These are phyloP conservation scores for Alviniconcha marisindica DNA, from an alignment of 1,140 invertebrate genomes.

Conservation along the genomic window DNA sequence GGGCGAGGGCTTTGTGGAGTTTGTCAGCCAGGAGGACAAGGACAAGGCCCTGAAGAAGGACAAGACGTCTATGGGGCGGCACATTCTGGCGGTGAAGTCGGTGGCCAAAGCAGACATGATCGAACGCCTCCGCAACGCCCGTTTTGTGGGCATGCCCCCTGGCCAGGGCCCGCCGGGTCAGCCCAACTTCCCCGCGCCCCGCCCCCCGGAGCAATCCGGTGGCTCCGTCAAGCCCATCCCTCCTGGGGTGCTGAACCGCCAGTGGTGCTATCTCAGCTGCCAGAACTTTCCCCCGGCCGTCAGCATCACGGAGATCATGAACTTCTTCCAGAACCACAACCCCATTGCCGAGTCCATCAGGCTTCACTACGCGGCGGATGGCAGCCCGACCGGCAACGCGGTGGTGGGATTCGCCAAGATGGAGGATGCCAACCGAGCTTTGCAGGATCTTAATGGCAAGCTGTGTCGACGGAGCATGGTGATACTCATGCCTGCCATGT, in stretches of 20 bases:
- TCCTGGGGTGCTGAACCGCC: conserved; percentile 51
- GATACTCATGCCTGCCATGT: conserved; percentile 41
- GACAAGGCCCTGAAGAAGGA: conserved; percentile 82
- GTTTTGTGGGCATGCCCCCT: conserved; percentile 36
- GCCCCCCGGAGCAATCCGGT: background rate
- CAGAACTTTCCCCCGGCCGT: conserved; percentile 92
- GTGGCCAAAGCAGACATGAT: conserved; percentile 80
- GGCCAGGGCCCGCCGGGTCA: conserved; percentile 28
- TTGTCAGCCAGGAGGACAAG: conserved; percentile 83
- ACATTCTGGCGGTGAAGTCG: conserved; percentile 81
- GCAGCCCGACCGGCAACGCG: conserved; percentile 90
- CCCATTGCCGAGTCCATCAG: conserved; percentile 70
- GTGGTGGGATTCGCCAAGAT: conserved; percentile 87
- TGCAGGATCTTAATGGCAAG: conserved; percentile 78
- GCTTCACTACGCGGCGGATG: conserved; percentile 63
- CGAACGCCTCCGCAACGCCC: conserved; percentile 57
- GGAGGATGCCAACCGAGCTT: conserved; percentile 85
- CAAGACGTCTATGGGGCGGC: conserved; percentile 52
- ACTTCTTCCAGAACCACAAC: conserved; percentile 83
- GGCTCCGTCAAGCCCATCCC: conserved; percentile 41
- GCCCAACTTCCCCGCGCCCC: background rate
- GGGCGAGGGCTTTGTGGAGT: conserved; percentile 92
- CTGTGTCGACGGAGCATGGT: conserved; percentile 51
- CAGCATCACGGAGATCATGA: conserved; percentile 89
- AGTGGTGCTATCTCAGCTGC: conserved; percentile 55